Evolutionary conservation across 2,888 invertebrate species (phyloP).

Genomic region (Coenonympha glycerion): DNA sequence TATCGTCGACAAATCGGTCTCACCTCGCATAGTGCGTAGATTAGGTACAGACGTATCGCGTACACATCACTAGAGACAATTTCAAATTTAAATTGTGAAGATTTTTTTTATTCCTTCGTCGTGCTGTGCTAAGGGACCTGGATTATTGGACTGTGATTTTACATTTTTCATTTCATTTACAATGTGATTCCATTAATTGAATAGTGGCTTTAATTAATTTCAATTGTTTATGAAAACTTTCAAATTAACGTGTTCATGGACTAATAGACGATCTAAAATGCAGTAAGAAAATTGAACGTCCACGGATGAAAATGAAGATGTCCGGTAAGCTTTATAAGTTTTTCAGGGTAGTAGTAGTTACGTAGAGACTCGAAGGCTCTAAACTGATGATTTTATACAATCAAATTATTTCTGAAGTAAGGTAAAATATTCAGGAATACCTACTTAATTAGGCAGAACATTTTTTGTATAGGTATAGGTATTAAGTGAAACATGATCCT

Average conservation of each 20-base stretch:
- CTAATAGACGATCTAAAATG: slow-evolving; percentile 23
- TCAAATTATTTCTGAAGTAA: no score
- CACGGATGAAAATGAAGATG: slow-evolving; percentile 66
- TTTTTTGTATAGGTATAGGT: no score
- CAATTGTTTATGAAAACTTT: background rate
- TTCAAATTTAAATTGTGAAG: slow-evolving; percentile 18
- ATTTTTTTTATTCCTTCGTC: background rate
- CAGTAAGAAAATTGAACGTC: slow-evolving; percentile 44
- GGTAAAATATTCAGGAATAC: no score
- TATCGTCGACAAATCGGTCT: slow-evolving; percentile 31
- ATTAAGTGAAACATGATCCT: no score
- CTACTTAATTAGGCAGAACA: no score
- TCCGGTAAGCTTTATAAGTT: slow-evolving; percentile 65
- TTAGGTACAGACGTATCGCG: slow-evolving; percentile 8
- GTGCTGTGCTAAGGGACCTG: slow-evolving; percentile 2
- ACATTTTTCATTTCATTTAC: background rate
- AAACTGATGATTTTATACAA: no score
- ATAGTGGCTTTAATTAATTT: slow-evolving; percentile 1
- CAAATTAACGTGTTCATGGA: slow-evolving; percentile 29
- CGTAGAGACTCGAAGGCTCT: no score
- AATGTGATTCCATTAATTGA: background rate
- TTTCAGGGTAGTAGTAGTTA: no score
- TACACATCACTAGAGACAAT: slow-evolving; percentile 19
- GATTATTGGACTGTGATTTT: background rate
- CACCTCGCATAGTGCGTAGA: slow-evolving; percentile 14